These are phyloP conservation scores for Drosophila paranaensis DNA, from an alignment of 2,888 invertebrate species.

Conservation along the genomic window DNA sequence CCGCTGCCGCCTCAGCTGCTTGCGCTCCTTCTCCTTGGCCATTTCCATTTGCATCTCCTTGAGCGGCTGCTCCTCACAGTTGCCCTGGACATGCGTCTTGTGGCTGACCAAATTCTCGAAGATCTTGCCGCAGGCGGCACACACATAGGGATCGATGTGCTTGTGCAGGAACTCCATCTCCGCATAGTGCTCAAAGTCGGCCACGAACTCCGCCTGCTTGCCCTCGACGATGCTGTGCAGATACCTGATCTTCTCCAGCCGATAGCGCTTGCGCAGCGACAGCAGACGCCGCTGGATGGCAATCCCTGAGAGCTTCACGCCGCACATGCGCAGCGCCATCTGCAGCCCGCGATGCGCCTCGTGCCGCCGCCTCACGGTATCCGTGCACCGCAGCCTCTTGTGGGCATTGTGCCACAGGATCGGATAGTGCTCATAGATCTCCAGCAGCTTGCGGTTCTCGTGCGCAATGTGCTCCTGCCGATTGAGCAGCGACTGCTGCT, in stretches of 20 bases:
- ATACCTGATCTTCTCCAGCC: constrained; percentile 77
- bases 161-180: constrained; percentile 78
- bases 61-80: constrained; percentile 46
- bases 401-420: constrained; percentile 77
- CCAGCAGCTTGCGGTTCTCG: constrained; percentile 73
- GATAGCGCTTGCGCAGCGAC: constrained; percentile 75
- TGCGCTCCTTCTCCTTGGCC: not conserved
- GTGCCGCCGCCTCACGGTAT: constrained; percentile 48
- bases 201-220: constrained; percentile 62
- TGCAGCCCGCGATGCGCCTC: constrained; percentile 71
- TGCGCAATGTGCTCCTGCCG: constrained; percentile 66
- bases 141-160: constrained; percentile 80
- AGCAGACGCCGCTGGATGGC: constrained; percentile 70
- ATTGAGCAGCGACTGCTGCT: constrained; percentile 72
- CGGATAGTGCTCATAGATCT: constrained; percentile 77
- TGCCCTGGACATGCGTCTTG: constrained; percentile 67
- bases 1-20: constrained; percentile 23
- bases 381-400: constrained; percentile 56
- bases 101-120: constrained; percentile 71
- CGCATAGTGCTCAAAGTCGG: constrained; percentile 71
- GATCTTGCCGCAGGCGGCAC: constrained; percentile 74
- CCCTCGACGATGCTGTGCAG: constrained; percentile 72
- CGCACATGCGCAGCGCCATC: constrained; percentile 56
- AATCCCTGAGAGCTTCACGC: constrained; percentile 62
- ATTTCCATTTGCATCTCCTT: not conserved